phyloP scores from a whole-genome alignment of 1,140 invertebrate species.

The Drosophila sp. region DNA sequence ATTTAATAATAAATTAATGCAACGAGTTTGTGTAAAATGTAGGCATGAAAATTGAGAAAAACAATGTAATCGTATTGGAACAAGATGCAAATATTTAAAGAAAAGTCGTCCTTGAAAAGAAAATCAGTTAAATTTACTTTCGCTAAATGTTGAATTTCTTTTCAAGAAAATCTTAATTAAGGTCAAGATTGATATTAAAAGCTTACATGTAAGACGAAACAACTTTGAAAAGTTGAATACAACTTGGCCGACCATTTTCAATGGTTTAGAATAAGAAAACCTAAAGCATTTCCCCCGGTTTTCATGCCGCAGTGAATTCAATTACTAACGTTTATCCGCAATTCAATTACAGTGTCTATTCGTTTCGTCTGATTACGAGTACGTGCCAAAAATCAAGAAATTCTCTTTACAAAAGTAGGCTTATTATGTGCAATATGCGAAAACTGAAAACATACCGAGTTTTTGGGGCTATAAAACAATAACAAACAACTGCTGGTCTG shows the following conservation, averaged over 20 bases:
- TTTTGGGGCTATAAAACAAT: slow-evolving; percentile 11
- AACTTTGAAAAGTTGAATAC: background rate
- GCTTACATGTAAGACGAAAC: background rate
- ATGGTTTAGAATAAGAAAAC: background rate
- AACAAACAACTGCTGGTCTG: slow-evolving; percentile 25
- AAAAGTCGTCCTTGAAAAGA: too few relatives aligned
- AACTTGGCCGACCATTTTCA: background rate
- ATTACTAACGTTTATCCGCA: slow-evolving; percentile 14
- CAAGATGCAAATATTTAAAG: too few relatives aligned
- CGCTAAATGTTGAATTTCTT: too few relatives aligned
- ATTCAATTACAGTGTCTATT: slow-evolving; percentile 1
- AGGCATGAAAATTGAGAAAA: too few relatives aligned
- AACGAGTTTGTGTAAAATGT: too few relatives aligned
- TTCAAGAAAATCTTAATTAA: too few relatives aligned
- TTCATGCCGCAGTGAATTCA: slow-evolving; percentile 5
- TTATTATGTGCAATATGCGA: background rate
- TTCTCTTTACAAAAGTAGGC: background rate
- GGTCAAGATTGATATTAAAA: too few relatives aligned
- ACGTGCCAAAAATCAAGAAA: slow-evolving; percentile 29
- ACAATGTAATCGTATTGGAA: too few relatives aligned
- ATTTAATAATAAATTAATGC: too few relatives aligned
- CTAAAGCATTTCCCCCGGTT: background rate
- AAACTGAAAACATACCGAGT: slow-evolving; percentile 30
- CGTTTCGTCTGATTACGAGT: background rate
- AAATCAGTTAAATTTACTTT: too few relatives aligned